Evolutionary conservation across 1,140 invertebrate genomes (phyloP).

Genomic region (Drosophila suzukii): DNA sequence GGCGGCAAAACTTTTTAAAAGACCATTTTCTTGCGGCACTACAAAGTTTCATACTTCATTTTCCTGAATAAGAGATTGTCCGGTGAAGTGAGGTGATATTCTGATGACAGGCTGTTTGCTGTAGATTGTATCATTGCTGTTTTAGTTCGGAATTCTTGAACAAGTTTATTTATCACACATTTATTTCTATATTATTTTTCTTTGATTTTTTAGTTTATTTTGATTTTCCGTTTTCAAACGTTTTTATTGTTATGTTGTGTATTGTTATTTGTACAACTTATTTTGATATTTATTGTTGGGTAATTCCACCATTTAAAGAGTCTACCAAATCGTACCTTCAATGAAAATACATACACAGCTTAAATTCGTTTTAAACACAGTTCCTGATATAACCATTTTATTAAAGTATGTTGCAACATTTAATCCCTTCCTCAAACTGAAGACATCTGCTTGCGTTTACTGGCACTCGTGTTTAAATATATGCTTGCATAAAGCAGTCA

Average conservation of each 20-base stretch:
- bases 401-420: neutral
- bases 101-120: neutral
- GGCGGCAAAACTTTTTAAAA: constrained; percentile 38
- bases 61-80: neutral
- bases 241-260: no score
- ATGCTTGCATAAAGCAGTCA: constrained; percentile 27
- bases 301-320: no score
- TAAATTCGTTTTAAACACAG: neutral
- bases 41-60: constrained; percentile 7
- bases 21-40: constrained; percentile 20
- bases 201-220: no score
- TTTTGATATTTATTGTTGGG: no score
- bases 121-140: neutral
- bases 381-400: neutral
- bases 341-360: neutral
- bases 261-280: no score
- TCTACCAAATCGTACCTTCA: no score
- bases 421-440: neutral
- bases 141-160: neutral
- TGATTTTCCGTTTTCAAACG: no score
- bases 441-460: constrained; percentile 32
- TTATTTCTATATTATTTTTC: no score
- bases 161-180: neutral
- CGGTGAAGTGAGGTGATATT: neutral
- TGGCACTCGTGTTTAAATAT: constrained; percentile 32